phyloP scores from a whole-genome alignment of 1,140 invertebrate genomes.

The Ips nitidus region DNA sequence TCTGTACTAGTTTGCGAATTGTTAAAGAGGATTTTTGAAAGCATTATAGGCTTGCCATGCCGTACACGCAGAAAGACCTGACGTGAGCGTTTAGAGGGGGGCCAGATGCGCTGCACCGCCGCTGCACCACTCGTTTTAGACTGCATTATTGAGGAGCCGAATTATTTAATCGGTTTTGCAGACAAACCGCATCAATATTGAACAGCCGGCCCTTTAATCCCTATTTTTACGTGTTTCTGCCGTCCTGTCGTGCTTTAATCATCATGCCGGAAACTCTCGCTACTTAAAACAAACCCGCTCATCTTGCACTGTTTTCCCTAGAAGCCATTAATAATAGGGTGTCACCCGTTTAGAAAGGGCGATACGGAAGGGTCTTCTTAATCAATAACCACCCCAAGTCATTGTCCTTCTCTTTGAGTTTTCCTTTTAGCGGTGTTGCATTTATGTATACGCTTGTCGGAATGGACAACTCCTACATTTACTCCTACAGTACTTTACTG shows the following conservation, averaged over 20 bases:
- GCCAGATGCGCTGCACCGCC: slow-evolving; percentile 32
- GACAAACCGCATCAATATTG: slow-evolving; percentile 48
- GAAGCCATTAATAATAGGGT: not conserved
- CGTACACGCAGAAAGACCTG: slow-evolving; percentile 28
- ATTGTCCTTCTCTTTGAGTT: not conserved
- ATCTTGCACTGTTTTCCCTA: not conserved
- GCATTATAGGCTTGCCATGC: slow-evolving; percentile 18
- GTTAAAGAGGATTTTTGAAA: slow-evolving; percentile 31
- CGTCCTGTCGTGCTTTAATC: not conserved
- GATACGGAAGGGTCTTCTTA: not conserved
- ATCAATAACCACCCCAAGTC: not conserved
- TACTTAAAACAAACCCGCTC: too few relatives aligned
- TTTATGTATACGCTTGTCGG: too few relatives aligned
- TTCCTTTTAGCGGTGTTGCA: too few relatives aligned
- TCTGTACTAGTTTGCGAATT: slow-evolving; percentile 10
- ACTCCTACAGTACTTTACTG: too few relatives aligned
- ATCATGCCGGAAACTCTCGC: not conserved
- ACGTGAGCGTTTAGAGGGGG: slow-evolving; percentile 27
- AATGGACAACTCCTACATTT: too few relatives aligned
- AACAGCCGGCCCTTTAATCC: slow-evolving; percentile 36
- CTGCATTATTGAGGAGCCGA: slow-evolving; percentile 44
- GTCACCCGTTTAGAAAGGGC: not conserved
- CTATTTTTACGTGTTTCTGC: slow-evolving; percentile 22
- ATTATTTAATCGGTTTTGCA: slow-evolving; percentile 50
- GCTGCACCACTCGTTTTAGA: slow-evolving; percentile 27